Conservation (phyloP, 2,797 vertebrate species). For the Phoebastria nigripes region DNA sequence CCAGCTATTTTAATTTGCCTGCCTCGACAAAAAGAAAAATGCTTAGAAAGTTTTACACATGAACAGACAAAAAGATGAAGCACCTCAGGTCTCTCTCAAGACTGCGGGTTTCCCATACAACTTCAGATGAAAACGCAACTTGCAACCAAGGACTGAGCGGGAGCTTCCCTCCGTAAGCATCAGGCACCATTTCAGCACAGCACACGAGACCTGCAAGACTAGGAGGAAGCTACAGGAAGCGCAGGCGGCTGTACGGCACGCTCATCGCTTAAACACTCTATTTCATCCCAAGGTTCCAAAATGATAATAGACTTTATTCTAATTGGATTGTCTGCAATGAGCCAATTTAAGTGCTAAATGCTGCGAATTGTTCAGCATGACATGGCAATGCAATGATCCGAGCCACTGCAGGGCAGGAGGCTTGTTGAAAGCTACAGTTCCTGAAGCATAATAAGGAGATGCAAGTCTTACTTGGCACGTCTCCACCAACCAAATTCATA, state of each 20-base stretch:
- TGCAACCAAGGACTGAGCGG: not conserved
- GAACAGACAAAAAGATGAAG: not conserved
- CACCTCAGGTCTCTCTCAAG: not conserved
- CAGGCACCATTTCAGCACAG: not conserved
- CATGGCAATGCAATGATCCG: conserved; percentile 86
- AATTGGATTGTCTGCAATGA: conserved; percentile 83
- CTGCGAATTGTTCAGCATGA: conserved; percentile 89
- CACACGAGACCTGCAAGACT: not conserved
- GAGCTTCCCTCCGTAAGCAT: not conserved
- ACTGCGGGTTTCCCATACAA: not conserved
- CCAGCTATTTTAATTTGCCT: not conserved
- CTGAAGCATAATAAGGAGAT: conserved; percentile 67
- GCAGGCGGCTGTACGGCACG: not conserved
- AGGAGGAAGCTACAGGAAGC: not conserved
- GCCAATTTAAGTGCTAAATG: conserved; percentile 88
- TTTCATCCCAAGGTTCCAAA: conserved; percentile 80
- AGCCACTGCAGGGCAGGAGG: conserved; percentile 77
- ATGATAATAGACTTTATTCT: conserved; percentile 82
- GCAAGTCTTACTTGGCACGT: conserved; percentile 68
- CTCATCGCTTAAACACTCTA: conserved; percentile 66
- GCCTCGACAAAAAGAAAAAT: not conserved
- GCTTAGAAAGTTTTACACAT: not conserved
- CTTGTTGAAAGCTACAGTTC: conserved; percentile 63
- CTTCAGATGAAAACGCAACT: not conserved
- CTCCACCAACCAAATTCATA: conserved; percentile 65